Conservation (phyloP, 35 echinoderm and acorn worm species). For the Strongylocentrotus purpuratus region DNA sequence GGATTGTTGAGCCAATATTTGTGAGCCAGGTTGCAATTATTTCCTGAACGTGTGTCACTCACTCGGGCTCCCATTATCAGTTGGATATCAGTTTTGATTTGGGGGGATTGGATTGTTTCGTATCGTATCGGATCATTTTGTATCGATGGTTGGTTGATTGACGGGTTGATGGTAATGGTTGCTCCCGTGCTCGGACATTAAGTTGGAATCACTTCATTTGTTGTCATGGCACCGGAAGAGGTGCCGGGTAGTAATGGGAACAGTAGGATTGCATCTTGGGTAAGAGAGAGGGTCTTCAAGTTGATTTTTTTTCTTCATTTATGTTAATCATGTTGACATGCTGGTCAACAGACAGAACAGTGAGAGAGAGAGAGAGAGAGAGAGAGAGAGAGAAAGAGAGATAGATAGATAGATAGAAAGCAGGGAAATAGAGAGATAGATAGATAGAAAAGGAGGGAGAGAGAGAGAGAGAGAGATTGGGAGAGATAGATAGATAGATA, state of each 20-base stretch:
- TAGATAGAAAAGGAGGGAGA: too few relatives aligned
- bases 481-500: too few relatives aligned
- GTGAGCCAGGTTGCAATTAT: background rate
- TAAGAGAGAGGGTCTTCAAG: background rate
- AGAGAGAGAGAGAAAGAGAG: background rate
- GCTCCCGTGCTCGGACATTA: background rate
- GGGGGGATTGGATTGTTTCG: background rate
- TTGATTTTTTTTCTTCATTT: too few relatives aligned
- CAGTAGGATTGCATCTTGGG: background rate
- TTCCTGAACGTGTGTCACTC: background rate
- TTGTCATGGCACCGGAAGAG: background rate
- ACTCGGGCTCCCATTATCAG: background rate
- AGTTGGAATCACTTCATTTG: background rate
- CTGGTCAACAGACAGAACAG: background rate
- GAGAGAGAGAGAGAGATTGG: too few relatives aligned
- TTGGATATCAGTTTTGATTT: conserved; percentile 6
- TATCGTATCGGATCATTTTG: background rate
- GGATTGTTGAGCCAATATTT: background rate
- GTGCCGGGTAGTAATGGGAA: background rate
- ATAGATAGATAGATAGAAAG: too few relatives aligned
- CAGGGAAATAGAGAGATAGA: too few relatives aligned
- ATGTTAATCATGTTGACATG: background rate
- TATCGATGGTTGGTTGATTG: background rate
- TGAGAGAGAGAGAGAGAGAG: background rate
- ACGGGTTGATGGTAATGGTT: background rate